A percentile compares a stretch with the other conserved stretches of the same genome.
These are phyloP conservation scores for Panagrolaimus sp. DNA, from an alignment of 1,140 invertebrate species.

Conservation along the genomic window DNA sequence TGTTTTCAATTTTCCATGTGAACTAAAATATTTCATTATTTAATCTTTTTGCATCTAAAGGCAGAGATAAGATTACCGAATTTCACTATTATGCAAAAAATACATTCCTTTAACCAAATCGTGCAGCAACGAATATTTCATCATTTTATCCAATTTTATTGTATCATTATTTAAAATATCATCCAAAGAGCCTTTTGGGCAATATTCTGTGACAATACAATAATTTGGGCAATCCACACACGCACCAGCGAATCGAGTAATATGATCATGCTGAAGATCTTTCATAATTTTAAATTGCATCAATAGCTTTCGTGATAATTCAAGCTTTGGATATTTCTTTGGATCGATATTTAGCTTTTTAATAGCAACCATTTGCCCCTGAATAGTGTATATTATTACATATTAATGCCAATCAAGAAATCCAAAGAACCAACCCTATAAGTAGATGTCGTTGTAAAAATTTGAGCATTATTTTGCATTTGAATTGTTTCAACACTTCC, in stretches of 20 bases:
- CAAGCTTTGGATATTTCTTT: conserved; percentile 65
- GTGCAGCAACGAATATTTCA: conserved; percentile 82
- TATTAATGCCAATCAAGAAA: not conserved
- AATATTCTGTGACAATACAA: conserved; percentile 85
- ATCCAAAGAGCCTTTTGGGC: conserved; percentile 64
- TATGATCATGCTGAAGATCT: conserved; percentile 86
- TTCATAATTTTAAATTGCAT: conserved; percentile 90
- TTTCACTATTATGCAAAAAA: conserved; percentile 81
- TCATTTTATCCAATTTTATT: conserved; percentile 84
- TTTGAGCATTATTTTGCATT: conserved; percentile 63
- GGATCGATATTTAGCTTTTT: conserved; percentile 64
- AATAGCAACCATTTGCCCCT: conserved; percentile 75
- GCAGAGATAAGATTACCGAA: no score
- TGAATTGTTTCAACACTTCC: conserved; percentile 57
- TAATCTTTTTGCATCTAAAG: no score
- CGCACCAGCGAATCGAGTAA: conserved; percentile 86
- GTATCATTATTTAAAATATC: conserved; percentile 89
- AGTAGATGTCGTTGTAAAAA: conserved; percentile 77
- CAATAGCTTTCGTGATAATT: conserved; percentile 73
- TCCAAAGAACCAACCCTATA: conserved; percentile 68
- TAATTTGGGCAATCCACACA: conserved; percentile 74
- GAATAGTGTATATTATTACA: conserved; percentile 22
- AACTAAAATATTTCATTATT: no score
- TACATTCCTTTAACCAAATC: conserved; percentile 71
- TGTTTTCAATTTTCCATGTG: conserved; percentile 91